Conservation (phyloP, 2,888 invertebrate genomes). For the Thera britannica region DNA sequence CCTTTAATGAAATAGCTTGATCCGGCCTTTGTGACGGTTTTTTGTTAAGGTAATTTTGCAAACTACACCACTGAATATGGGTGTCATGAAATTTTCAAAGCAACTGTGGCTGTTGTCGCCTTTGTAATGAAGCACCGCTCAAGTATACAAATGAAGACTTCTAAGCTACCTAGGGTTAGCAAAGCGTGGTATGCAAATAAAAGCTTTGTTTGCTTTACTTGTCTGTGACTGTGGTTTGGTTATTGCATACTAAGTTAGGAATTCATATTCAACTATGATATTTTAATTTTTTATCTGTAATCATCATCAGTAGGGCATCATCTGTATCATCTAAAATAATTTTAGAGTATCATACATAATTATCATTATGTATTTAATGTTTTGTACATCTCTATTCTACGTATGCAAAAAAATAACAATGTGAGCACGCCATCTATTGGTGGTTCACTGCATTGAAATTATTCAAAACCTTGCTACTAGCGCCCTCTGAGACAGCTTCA, state of each 20-base stretch:
- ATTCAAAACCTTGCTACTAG: background rate
- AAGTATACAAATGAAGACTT: constrained; percentile 39
- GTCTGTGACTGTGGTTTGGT: background rate
- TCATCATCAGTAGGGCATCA: too few species aligned
- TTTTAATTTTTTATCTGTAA: background rate
- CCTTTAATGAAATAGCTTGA: constrained; percentile 38
- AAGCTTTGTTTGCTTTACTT: constrained; percentile 22
- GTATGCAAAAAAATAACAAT: background rate
- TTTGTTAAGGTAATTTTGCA: constrained; percentile 34
- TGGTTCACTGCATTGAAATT: background rate
- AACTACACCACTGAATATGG: constrained; percentile 17
- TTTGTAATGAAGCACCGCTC: constrained; percentile 38
- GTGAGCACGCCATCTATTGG: constrained; percentile 29
- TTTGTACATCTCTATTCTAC: too few species aligned
- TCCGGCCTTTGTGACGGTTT: constrained; percentile 28
- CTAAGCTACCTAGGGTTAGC: constrained; percentile 26
- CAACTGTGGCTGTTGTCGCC: constrained; percentile 31
- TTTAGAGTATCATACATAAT: too few species aligned
- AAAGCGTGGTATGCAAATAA: constrained; percentile 33
- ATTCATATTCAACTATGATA: background rate
- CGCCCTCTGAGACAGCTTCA: constrained; percentile 17
- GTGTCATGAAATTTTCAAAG: constrained; percentile 41
- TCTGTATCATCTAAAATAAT: too few species aligned
- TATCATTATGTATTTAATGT: too few species aligned
- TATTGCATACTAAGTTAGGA: constrained; percentile 5